These are phyloP conservation scores for Drosophila persimilis DNA, from an alignment of 1,140 invertebrate genomes.

Conservation along the genomic window DNA sequence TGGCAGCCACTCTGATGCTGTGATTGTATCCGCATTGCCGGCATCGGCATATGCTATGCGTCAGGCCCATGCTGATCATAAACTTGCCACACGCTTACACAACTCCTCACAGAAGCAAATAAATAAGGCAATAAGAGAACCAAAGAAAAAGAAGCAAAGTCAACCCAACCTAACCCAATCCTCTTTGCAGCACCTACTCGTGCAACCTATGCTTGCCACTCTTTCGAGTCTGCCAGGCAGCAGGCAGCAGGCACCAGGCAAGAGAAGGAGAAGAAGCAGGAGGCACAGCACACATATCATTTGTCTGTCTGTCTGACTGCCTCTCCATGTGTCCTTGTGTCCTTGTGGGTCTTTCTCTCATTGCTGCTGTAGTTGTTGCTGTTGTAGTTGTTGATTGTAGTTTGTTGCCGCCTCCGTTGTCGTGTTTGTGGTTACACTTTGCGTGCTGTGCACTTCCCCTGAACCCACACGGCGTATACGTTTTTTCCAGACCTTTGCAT, in stretches of 20 bases:
- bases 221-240: conserved; percentile 22
- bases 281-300: conserved; percentile 67
- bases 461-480: conserved; percentile 39
- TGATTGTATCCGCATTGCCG: conserved; percentile 54
- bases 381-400: conserved; percentile 60
- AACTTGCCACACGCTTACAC: conserved; percentile 52
- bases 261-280: conserved; percentile 27
- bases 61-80: conserved; percentile 71
- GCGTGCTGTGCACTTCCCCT: conserved; percentile 40
- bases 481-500: conserved; percentile 51
- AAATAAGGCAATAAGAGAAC: conserved; percentile 47
- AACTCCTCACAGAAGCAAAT: conserved; percentile 34
- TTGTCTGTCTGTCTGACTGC: conserved; percentile 48
- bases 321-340: conserved; percentile 28
- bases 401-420: conserved; percentile 65
- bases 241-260: background rate
- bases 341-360: conserved; percentile 24
- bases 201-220: conserved; percentile 35
- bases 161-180: conserved; percentile 40
- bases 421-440: conserved; percentile 73
- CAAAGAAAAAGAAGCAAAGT: conserved; percentile 31
- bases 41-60: conserved; percentile 55
- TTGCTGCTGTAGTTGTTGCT: conserved; percentile 8
- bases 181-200: conserved; percentile 31
- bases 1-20: conserved; percentile 15